Evolutionary conservation across 2,888 invertebrate genomes (phyloP), one percentile per base, ranked within the genome.

Genomic region (Lottia gigantea): DNA sequence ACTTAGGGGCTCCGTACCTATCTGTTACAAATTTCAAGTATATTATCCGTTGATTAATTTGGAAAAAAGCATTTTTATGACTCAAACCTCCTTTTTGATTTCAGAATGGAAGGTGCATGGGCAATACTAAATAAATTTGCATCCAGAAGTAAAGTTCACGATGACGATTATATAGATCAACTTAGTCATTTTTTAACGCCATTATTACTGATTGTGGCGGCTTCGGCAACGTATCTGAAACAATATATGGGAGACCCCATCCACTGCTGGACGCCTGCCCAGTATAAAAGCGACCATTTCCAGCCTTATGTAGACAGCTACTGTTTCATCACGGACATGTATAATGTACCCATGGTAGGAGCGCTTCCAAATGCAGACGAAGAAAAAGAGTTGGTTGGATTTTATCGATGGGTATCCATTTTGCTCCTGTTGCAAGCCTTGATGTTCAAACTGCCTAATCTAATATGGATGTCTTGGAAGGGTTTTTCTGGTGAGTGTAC

Each of bases 231-330:
- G 19, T 55, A 55, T 55, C 55, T 55, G 8, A 55, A n/a, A n/a
- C 55, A 55, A 55, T 55, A 19, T 8, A 7, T 55, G 19, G 55
- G 55, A 1, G 55, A 55, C 8, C 55, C 55, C n/a, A 55, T 55
- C 15, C 55, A 55, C 55, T 55, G 55, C 55, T 55, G 55, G 55
- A n/a, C n/a, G 15, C 55, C 55, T 55, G 55, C 55, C 15, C n/a
- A 55, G 15, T 55, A 16, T 16, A 55, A 55, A 1, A 16, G 15
- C 7, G 55, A 55, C 8, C n/a, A 55, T 55, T 55, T 55, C 19
- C 55, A 19, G 55, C 12, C 12, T 0, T 55, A 55, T 55, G 55
- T 55, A 19, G 55, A 55, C 19, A 55, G 55, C 15, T 55, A 19
- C 12, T 55, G 55, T 55, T 55, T n/a, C n/a, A 55, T 55, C n/a